Evolutionary conservation across 2,113 vertebrate genomes (phyloP), one percentile per base, ranked within the genome.

Genomic region (Cyrtonyx montezumae): DNA sequence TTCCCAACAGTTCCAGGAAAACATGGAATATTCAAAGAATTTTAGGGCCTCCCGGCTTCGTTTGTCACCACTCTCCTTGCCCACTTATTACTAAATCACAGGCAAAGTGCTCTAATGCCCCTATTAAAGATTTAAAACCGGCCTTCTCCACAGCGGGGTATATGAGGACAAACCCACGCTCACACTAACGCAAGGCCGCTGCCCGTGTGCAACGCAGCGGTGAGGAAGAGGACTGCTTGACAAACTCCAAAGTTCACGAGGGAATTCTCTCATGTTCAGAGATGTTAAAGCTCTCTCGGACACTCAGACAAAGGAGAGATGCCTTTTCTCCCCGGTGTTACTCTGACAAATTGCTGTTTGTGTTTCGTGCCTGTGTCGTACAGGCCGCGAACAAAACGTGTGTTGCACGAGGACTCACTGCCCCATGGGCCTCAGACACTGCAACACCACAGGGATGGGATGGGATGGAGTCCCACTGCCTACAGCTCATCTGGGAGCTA

Each of bases 1-100:
- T 32, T 26, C 84, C 85, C 67, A 70, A 13, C 63, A 68, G 95
- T 97, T 97, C 94, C 95, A 97, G 95, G 95, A 96, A 95, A 93
- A 97, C 75, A 94, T 87, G 93, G 94, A 91, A 81, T 88, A 95
- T 91, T 94, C 81, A 91, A 79, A 78, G 94, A 95, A 96, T 91
- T 87, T 40, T 79, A 84, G 87, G 92, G 93, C 90, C 93, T 96
- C 92, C 76, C 53, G 2, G 81, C 93, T 77, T 81, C 77, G 62
- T 91, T 94, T 96, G 91, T 93, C 77, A 93, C 90, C 81, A 65
- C 84, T 84, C 88, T 93, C 79, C 77, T 68, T 87, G 61, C 89
- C 95, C 93, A 95, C 94, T 96, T 96, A 91, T 90, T 95, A 85
- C 59, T 45, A 46, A 94, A 94, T 92, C 95, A 36, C 91, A 94